A percentile compares a stretch with the other conserved stretches of the same genome.
These are phyloP conservation scores for Sceloporus undulatus DNA, from an alignment of 2,113 vertebrate genomes.

Conservation along the genomic window DNA sequence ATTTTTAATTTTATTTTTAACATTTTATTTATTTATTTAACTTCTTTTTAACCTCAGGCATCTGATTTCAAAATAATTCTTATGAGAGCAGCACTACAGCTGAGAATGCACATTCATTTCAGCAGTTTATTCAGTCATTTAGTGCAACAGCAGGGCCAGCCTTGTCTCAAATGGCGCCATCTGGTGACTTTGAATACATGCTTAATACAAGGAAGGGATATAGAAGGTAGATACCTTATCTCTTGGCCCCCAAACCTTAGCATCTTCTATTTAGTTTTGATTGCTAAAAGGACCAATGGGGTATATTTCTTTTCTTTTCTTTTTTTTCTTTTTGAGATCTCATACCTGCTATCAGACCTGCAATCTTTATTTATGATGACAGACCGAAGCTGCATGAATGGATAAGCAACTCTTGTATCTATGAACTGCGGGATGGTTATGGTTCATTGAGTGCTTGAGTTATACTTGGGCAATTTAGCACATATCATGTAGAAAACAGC, in stretches of 20 bases:
- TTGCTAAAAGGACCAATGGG: neutral
- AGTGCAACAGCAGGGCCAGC: conserved; percentile 7
- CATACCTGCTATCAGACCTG: conserved; percentile 28
- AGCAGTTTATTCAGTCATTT: conserved; percentile 5
- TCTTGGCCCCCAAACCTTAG: neutral
- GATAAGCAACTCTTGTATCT: conserved; percentile 46
- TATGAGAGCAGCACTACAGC: neutral
- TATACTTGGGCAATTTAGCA: conserved; percentile 49
- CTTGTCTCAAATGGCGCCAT: conserved; percentile 25
- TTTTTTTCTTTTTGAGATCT: conserved; percentile 9
- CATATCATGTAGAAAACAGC: conserved; percentile 47
- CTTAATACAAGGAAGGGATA: neutral
- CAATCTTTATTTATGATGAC: conserved; percentile 43
- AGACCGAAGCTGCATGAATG: conserved; percentile 42
- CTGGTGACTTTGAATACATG: conserved; percentile 39
- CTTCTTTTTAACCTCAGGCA: neutral
- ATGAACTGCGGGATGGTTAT: conserved; percentile 36
- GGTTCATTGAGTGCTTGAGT: conserved; percentile 47
- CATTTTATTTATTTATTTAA: no score
- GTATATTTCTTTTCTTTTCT: neutral
- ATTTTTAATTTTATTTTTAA: neutral
- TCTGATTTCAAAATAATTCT: neutral
- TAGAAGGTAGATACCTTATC: neutral
- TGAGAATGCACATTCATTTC: conserved; percentile 28
- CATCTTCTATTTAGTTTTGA: conserved; percentile 28